Conservation (phyloP, 30 jellyfish, hydroid and myxozoan species). For the Cassiopea xamachana region DNA sequence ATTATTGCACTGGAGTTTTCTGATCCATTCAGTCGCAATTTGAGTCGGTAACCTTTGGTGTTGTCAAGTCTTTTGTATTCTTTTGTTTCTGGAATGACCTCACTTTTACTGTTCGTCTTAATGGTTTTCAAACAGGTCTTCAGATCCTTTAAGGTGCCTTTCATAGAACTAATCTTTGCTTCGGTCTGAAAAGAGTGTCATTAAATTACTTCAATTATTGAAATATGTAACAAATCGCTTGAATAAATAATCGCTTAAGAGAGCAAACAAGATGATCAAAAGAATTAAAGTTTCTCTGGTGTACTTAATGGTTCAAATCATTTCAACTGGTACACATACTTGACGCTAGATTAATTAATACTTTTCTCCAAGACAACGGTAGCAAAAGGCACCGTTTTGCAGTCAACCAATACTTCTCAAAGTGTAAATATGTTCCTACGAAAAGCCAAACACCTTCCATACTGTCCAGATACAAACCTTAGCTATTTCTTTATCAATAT, state of each 20-base stretch:
- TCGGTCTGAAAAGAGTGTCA: conserved; percentile 25
- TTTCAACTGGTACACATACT: no score
- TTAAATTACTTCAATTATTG: not conserved
- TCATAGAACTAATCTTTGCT: conserved; percentile 10
- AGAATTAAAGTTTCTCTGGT: no score
- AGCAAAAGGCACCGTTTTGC: no score
- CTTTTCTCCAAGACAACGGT: no score
- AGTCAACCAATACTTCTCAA: no score
- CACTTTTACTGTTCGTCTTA: conserved; percentile 47
- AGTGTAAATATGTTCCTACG: no score
- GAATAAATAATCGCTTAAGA: not conserved
- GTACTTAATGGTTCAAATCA: no score
- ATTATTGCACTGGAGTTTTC: conserved; percentile 31
- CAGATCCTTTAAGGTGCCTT: conserved; percentile 50
- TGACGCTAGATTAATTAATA: no score
- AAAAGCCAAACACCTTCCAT: no score
- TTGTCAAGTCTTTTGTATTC: conserved; percentile 67
- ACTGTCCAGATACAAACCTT: conserved; percentile 33
- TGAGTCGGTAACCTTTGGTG: conserved; percentile 60
- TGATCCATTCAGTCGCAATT: conserved; percentile 70
- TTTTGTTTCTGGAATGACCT: conserved; percentile 63
- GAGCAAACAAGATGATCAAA: no score
- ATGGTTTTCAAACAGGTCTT: conserved; percentile 36
- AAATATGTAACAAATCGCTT: not conserved
- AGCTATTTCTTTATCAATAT: conserved; percentile 25